Evolutionary conservation across 2,797 vertebrate species (phyloP), one percentile per base, ranked within the genome.

Genomic region (Girardinus metallicus): DNA sequence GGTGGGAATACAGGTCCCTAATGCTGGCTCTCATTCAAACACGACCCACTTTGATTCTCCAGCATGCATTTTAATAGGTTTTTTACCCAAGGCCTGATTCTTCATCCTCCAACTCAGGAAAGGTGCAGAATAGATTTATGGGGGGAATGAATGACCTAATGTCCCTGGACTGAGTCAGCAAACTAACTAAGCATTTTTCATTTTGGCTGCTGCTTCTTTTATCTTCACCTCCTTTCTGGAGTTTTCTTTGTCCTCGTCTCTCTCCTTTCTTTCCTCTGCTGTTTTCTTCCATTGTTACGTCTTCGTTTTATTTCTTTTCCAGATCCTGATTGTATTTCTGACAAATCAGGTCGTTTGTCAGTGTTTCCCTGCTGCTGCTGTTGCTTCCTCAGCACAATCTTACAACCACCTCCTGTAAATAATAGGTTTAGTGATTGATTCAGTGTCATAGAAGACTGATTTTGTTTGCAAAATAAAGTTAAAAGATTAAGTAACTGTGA

Each of bases 161-260:
- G 34, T 86, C 44, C 76, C 10, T 5, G 29, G 7, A 55, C 87
- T 78, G 83, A 91, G 81, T 92, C 88, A 87, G 86, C 87, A 86
- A 29, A 34, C 76, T 51, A 80, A 34, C 66, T 89, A 86, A 85
- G 87, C 81, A 49, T 85, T 47, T 80, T 66, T 90, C 78, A 85
- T 53, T 72, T 74, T 83, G 80, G 77, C 51, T 15, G 16, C 21
- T 57, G 31, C 79, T 75, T 53, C 39, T 34, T 60, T 57, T 60
- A 36, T 43, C 29, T 26, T 47, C 26, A 23, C 31, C 39, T 62
- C 12, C 23, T 64, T 39, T 36, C 39, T 18, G 9, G 62, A 36
- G 18, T 75, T 12, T 70, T 26, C 12, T 60, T 51, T 53, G 6
- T 51, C 47, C 21, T 11, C 51, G 29, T 73, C 15, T 76, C 26